Evolutionary conservation across 2,888 invertebrate genomes (phyloP), one percentile per base, ranked within the genome.

Genomic region (Selenia dentaria): DNA sequence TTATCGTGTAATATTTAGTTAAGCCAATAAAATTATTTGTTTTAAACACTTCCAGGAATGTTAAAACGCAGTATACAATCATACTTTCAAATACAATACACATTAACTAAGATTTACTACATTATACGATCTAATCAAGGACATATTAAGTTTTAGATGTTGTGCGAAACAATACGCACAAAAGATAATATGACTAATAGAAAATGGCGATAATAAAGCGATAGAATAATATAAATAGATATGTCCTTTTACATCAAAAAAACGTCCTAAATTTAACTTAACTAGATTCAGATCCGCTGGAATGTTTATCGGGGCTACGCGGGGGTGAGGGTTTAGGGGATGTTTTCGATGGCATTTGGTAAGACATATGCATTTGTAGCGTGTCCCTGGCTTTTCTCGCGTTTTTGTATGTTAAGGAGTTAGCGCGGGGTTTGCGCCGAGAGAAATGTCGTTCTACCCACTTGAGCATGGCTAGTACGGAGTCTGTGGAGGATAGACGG

Each of bases 371-470:
- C 92, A 95, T 95, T 51, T 95, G 95, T 12, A 96, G 93, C 0
- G 94, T 94, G 51, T 94, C 94, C n/a, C 92, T 91, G 0, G 88
- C 76, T 51, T 92, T 93, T 9, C 93, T 87, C n/a, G 93, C 92
- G 50, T 83, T 84, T 56, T 83, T 92, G 73, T 92, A 93, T 0
- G 93, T 93, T 20, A 94, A 76, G 0, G 94, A 94, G 74, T 94
- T 94, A 37, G 94, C 93, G 14, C 94, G 84, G 0, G 96, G 96
- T 76, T 95, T 96, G 66, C 96, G 94, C 25, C 94, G 92, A 59
- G 94, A 94, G 73, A 96, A 93, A 74, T 97, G 96, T 9, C 96
- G 90, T 67, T 97, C 97, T 0, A 97, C 95, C 97, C 97, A 97
- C 70, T 96, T 96, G 36, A 97, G 91, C 94, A 97, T 94, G 0